Evolutionary conservation across 2,888 invertebrate species (phyloP).

Genomic region (Osmoderma eremita): DNA sequence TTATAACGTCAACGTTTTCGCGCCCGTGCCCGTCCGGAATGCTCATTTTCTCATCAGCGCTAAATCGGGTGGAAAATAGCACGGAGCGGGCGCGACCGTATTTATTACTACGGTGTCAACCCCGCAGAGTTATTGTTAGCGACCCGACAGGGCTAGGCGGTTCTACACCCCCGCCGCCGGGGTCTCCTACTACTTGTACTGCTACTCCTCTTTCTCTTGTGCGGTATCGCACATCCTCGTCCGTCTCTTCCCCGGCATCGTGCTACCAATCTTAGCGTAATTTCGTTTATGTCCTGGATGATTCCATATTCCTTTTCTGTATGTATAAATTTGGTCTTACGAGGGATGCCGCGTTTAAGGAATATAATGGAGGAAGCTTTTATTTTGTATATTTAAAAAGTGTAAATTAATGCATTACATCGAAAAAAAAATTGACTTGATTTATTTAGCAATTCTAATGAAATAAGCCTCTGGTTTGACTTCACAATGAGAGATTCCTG

Average conservation of each 20-base stretch:
- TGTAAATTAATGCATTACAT: no score
- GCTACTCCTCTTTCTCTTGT: conserved; percentile 3
- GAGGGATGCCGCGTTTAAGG: background rate
- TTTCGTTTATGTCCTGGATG: conserved; percentile 18
- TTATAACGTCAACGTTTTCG: conserved; percentile 51
- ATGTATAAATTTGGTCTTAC: conserved; percentile 10
- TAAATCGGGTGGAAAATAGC: conserved; percentile 65
- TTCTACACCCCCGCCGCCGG: conserved; percentile 18
- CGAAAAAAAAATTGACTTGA: no score
- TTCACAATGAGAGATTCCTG: no score
- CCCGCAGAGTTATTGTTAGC: conserved; percentile 64
- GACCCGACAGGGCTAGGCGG: conserved; percentile 44
- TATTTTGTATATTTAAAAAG: no score
- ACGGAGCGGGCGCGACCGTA: conserved; percentile 58
- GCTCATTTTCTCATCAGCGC: conserved; percentile 62
- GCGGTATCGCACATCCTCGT: background rate
- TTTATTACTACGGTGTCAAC: conserved; percentile 63
- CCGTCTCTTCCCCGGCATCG: background rate
- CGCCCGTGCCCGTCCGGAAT: conserved; percentile 56
- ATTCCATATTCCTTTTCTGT: background rate
- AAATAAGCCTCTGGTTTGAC: no score
- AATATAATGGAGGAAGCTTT: background rate
- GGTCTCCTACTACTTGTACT: background rate
- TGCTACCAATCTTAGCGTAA: conserved; percentile 24
- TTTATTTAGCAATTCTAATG: no score